These are phyloP conservation scores for Pectinophora gossypiella DNA, from an alignment of 1,140 invertebrate species.

Conservation along the genomic window DNA sequence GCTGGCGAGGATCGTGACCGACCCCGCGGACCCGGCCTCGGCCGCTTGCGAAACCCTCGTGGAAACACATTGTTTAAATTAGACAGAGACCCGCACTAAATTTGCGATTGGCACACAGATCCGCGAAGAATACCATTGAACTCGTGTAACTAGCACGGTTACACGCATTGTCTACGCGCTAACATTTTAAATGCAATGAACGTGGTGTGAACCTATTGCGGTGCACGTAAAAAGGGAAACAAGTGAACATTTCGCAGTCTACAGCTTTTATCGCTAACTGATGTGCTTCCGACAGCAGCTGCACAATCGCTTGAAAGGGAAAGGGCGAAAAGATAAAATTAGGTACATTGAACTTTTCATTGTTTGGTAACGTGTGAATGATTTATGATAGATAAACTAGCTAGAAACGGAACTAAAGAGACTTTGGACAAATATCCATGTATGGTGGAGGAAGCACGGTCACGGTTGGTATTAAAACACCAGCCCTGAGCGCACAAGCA, in stretches of 20 bases:
- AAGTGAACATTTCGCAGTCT: too few relatives aligned
- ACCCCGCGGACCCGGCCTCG: constrained; percentile 28
- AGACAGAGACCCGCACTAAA: constrained; percentile 42
- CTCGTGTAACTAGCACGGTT: constrained; percentile 17
- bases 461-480: too few relatives aligned
- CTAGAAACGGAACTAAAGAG: not conserved
- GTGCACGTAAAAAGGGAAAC: not conserved
- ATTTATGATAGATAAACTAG: too few relatives aligned
- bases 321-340: too few relatives aligned
- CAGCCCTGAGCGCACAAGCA: constrained; percentile 39
- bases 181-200: too few relatives aligned
- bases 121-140: constrained; percentile 36
- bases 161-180: constrained; percentile 27
- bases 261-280: too few relatives aligned
- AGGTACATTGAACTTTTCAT: too few relatives aligned
- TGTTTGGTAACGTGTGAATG: too few relatives aligned
- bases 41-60: constrained; percentile 46
- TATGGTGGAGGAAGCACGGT: too few relatives aligned
- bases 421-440: too few relatives aligned
- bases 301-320: too few relatives aligned
- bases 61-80: constrained; percentile 40
- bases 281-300: too few relatives aligned
- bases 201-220: not conserved
- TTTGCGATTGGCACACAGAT: constrained; percentile 51
- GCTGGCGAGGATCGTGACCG: constrained; percentile 36